These are phyloP conservation scores for Smithornis capensis DNA, from an alignment of 2,113 vertebrate species.

Conservation along the genomic window DNA sequence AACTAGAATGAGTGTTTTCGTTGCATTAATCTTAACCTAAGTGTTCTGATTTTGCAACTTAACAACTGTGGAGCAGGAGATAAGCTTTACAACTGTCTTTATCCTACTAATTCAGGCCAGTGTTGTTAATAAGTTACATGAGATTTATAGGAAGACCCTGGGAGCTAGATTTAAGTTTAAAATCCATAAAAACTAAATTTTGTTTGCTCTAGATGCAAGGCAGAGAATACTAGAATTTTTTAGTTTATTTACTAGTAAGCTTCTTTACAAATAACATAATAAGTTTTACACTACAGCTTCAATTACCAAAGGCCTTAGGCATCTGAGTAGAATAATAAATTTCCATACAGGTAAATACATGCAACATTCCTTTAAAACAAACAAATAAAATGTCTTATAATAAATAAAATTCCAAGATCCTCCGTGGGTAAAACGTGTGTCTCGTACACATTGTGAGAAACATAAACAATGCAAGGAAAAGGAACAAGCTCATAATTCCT, in stretches of 20 bases:
- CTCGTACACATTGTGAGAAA: background rate
- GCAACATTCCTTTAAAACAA: background rate
- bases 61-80: background rate
- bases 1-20: background rate
- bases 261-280: background rate
- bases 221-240: background rate
- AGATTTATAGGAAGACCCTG: background rate
- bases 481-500: background rate
- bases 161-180: background rate
- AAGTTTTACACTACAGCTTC: background rate
- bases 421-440: background rate
- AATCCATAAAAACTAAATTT: background rate
- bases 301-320: background rate
- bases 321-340: background rate
- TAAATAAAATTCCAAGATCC: background rate
- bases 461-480: background rate
- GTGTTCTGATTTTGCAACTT: slow-evolving; percentile 18
- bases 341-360: background rate
- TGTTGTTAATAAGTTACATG: background rate
- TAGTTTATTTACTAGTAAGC: background rate
- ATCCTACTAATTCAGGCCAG: slow-evolving; percentile 21
- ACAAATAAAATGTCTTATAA: background rate
- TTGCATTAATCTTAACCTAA: slow-evolving; percentile 22
- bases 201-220: background rate
- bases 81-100: background rate